Evolutionary conservation across 2,888 invertebrate species (phyloP).

Genomic region (Melipona bicolor): DNA sequence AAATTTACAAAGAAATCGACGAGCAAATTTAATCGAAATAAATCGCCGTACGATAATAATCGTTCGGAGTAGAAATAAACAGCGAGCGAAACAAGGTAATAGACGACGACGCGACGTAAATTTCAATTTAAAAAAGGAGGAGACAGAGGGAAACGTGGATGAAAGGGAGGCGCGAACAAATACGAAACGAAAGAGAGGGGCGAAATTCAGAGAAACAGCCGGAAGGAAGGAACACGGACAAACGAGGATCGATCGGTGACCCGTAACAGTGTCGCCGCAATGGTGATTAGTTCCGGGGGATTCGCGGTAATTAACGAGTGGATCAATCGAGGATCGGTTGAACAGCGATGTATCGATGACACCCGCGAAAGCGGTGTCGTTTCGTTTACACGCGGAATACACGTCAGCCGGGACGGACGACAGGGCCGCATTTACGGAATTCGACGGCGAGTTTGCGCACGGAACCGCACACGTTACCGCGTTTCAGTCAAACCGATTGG

Average conservation of each 20-base stretch:
- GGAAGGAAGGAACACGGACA: slow-evolving; percentile 43
- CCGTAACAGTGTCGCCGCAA: slow-evolving; percentile 59
- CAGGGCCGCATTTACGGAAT: slow-evolving; percentile 61
- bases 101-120: neutral
- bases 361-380: slow-evolving; percentile 65
- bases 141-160: neutral
- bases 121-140: neutral
- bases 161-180: neutral
- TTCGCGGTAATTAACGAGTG: slow-evolving; percentile 75
- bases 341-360: slow-evolving; percentile 69
- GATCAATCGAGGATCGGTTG: slow-evolving; percentile 65
- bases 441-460: slow-evolving; percentile 57
- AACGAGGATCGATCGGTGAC: slow-evolving; percentile 61
- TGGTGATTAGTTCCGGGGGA: slow-evolving; percentile 70
- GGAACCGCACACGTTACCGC: slow-evolving; percentile 62
- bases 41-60: too few species aligned
- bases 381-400: slow-evolving; percentile 68
- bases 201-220: slow-evolving; percentile 15
- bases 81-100: neutral
- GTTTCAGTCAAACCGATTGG: slow-evolving; percentile 39
- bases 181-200: neutral
- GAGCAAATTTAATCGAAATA: too few species aligned
- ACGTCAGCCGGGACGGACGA: slow-evolving; percentile 22
- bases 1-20: too few species aligned
- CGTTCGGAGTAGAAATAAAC: neutral